phyloP scores from a whole-genome alignment of 1,140 invertebrate genomes.

The Ostrea edulis region DNA sequence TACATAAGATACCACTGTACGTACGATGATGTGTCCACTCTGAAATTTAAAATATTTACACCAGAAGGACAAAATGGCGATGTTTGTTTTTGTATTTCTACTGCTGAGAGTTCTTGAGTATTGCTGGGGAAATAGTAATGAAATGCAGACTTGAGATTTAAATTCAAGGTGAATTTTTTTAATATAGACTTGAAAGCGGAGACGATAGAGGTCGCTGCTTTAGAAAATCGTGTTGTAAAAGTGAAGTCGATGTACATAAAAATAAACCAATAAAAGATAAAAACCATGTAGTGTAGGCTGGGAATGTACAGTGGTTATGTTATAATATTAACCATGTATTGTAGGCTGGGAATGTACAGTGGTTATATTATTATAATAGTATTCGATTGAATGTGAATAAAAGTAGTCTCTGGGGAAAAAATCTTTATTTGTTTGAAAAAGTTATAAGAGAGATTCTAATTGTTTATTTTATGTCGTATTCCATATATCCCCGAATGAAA shows the following conservation, averaged over 20 bases:
- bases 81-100: slow-evolving; percentile 1
- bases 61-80: background rate
- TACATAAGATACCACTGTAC: too few relatives aligned
- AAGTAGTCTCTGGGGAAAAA: background rate
- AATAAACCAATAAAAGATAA: background rate
- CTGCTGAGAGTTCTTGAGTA: background rate
- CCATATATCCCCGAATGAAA: background rate
- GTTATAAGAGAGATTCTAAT: too few relatives aligned
- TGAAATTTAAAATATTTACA: too few relatives aligned
- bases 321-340: background rate
- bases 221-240: background rate
- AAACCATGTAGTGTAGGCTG: background rate
- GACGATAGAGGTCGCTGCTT: background rate
- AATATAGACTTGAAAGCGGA: background rate
- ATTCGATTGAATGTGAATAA: background rate
- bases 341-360: background rate
- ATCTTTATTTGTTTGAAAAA: background rate
- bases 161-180: background rate
- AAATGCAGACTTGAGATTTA: background rate
- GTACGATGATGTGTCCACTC: too few relatives aligned
- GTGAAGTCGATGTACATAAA: background rate
- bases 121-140: background rate
- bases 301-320: background rate
- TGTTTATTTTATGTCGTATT: too few relatives aligned
- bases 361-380: background rate